Conservation (phyloP, 1,140 invertebrate species). For the Apis mellifera region Amel_HAv3.1 CM009942.2:7540501-7541000, state of each 20-base stretch:
- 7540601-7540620: conserved; percentile 16
- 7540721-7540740: background rate
- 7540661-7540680: conserved; percentile 16
- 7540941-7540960: background rate
- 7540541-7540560: conserved; percentile 14
- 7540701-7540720: too few relatives aligned
- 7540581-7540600: conserved; percentile 55
- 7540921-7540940: background rate
- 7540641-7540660: conserved; percentile 27
- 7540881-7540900: too few relatives aligned
- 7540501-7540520: conserved; percentile 26
- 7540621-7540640: conserved; percentile 48
- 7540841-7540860: background rate
- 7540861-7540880: background rate
- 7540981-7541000: conserved; percentile 3
- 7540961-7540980: conserved; percentile 10
- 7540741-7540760: background rate
- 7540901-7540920: too few relatives aligned
- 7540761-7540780: background rate
- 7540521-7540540: conserved; percentile 55
- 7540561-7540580: conserved; percentile 11
- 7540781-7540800: too few relatives aligned
- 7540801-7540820: background rate
- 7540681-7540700: background rate
- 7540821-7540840: background rate